Percentiles rank a stretch among this genome's conserved stretches.
phyloP scores from a whole-genome alignment of 1,140 invertebrate species.

The Cryptotermes secundus region DNA sequence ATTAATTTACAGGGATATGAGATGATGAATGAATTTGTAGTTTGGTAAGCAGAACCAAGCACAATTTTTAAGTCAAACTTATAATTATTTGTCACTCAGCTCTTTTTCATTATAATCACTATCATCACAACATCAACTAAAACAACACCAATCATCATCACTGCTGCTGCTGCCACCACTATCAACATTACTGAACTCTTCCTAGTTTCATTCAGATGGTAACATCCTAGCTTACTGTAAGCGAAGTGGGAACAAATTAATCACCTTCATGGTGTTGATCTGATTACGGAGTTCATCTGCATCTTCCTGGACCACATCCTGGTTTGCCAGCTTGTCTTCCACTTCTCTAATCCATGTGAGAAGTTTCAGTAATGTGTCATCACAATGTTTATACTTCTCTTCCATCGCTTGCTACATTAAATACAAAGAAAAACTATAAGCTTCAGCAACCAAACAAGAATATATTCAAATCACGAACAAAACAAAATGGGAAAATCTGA shows the following conservation, averaged over 20 bases:
- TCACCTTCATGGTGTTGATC: conserved; percentile 83
- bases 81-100: no score
- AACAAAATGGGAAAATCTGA: neutral
- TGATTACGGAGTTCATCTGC: conserved; percentile 86
- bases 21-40: no score
- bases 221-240: neutral
- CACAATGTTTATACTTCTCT: conserved; percentile 89
- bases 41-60: no score
- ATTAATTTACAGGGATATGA: no score
- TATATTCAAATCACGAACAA: neutral
- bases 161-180: no score
- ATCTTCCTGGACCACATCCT: conserved; percentile 86
- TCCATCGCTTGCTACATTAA: conserved; percentile 82
- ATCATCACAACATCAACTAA: no score
- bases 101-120: no score
- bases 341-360: conserved; percentile 85
- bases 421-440: conserved; percentile 20
- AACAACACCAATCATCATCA: no score
- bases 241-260: neutral
- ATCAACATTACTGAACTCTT: no score
- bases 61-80: no score
- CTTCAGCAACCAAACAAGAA: neutral
- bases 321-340: conserved; percentile 82
- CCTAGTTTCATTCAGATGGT: neutral
- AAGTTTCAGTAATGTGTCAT: conserved; percentile 79